phyloP scores from a whole-genome alignment of 2,113 vertebrate species.

The Scytalopus superciliaris region DNA sequence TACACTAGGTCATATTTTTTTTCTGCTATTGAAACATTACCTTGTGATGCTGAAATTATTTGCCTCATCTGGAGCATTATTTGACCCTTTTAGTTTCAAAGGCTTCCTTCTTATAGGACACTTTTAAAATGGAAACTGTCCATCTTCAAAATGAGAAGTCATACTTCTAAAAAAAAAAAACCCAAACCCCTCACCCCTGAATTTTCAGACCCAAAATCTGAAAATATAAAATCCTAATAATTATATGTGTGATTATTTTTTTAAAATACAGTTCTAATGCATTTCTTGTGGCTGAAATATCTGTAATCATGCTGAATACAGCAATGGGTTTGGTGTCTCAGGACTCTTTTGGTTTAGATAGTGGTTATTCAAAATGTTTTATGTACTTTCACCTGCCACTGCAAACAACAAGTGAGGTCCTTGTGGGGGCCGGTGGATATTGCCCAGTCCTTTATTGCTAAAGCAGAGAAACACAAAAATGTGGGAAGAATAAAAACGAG shows the following conservation, averaged over 20 bases:
- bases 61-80: neutral
- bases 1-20: neutral
- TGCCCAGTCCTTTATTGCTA: neutral
- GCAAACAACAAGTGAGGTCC: neutral
- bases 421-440: neutral
- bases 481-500: neutral
- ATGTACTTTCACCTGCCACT: neutral
- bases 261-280: neutral
- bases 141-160: neutral
- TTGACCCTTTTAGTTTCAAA: neutral
- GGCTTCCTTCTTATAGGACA: neutral
- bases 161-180: neutral
- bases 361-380: neutral
- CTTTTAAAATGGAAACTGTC: neutral
- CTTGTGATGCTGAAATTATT: neutral
- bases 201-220: neutral
- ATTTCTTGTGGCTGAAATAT: neutral
- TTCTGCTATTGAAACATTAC: neutral
- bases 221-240: neutral
- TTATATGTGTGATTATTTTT: neutral
- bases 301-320: neutral
- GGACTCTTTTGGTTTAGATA: neutral
- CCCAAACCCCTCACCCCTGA: fast-evolving
- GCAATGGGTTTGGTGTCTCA: neutral
- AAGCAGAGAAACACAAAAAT: neutral